A percentile compares a stretch with the other conserved stretches of the same genome.
Evolutionary conservation across 2,113 vertebrate species (phyloP).

Genomic region (Alouatta palliata): DNA sequence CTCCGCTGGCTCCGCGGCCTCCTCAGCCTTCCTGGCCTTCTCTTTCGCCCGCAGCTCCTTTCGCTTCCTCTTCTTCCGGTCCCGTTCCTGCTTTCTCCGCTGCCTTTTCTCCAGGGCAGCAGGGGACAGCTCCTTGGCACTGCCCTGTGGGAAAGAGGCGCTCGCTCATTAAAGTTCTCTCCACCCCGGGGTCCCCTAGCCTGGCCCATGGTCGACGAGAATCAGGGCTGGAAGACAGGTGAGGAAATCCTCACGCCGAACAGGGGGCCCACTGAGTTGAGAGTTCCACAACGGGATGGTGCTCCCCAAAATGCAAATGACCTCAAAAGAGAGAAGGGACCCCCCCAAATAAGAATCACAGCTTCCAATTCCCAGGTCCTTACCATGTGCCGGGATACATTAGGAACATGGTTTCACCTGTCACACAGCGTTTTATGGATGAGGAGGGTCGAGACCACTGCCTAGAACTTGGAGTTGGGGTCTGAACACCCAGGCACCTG

Average conservation of each 20-base stretch:
- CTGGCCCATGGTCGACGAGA: neutral
- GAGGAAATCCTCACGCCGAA: fast-evolving
- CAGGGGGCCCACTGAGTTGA: fast-evolving
- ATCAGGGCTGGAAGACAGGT: fast-evolving
- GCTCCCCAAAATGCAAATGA: fast-evolving
- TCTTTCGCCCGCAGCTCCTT: slow-evolving; percentile 90
- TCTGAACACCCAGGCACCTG: fast-evolving
- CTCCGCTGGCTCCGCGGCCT: neutral
- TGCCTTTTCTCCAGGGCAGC: slow-evolving; percentile 88
- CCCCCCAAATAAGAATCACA: fast-evolving
- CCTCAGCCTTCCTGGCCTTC: slow-evolving; percentile 80
- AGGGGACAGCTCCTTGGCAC: slow-evolving; percentile 81
- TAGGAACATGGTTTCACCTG: fast-evolving
- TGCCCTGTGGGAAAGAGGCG: slow-evolving; percentile 79
- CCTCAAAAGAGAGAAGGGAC: fast-evolving
- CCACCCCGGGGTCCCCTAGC: fast-evolving
- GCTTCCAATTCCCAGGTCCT: neutral
- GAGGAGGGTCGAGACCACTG: fast-evolving
- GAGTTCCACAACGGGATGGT: fast-evolving
- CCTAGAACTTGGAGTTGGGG: fast-evolving
- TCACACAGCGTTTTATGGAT: fast-evolving
- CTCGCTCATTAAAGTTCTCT: fast-evolving
- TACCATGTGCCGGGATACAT: fast-evolving
- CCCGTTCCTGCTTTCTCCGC: slow-evolving; percentile 92
- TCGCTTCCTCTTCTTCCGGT: slow-evolving; percentile 93